Evolutionary conservation across 2,888 invertebrate species (phyloP), one percentile per base, ranked within the genome.

Genomic region (Zygaena filipendulae): DNA sequence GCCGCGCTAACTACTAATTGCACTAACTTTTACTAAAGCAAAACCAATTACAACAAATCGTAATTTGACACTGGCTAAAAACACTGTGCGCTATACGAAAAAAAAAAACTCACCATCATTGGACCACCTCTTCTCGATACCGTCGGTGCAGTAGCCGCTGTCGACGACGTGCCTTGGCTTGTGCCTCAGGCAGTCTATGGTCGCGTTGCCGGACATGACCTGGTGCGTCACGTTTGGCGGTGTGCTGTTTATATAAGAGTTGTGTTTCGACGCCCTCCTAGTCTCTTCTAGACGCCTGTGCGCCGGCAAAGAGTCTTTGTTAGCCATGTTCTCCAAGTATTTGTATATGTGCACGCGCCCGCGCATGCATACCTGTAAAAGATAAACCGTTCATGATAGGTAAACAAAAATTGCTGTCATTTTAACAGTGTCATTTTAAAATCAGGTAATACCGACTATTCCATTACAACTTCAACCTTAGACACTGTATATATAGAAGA

Each of bases 331-430:
- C 64, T 95, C 95, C 45, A 97, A 82, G 75, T 91, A 95, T 68
- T 96, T 96, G 82, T 95, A 95, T 50, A 97, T 92, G 70, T 97
- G 96, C 56, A 94, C 92, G 56, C 93, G 86, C 47, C 97, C 96
- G 63, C 95, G 87, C 72, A 90, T 90, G 77, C 95, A 96, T 45
- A 93, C 81, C 92, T 93, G 68, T 4, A 79, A 57, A 28, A 23
- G 9, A 13, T 3, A 5, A 23, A 23, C 14, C 11, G 18, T 4
- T 18, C 12, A 11, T 6, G 28, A 13, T 19, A 7, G 11, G 16
- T 16, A 18, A 10, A 23, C 23, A 23, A 5, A 14, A 19, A 21
- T 7, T 13, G 13, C 4, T 6, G n/a, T n/a, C n/a, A n/a, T n/a
- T n/a, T n/a, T n/a, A n/a, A n/a, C n/a, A n/a, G n/a, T n/a, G n/a